Evolutionary conservation across 2,113 vertebrate genomes (phyloP).

Genomic region (Castor canadensis): DNA sequence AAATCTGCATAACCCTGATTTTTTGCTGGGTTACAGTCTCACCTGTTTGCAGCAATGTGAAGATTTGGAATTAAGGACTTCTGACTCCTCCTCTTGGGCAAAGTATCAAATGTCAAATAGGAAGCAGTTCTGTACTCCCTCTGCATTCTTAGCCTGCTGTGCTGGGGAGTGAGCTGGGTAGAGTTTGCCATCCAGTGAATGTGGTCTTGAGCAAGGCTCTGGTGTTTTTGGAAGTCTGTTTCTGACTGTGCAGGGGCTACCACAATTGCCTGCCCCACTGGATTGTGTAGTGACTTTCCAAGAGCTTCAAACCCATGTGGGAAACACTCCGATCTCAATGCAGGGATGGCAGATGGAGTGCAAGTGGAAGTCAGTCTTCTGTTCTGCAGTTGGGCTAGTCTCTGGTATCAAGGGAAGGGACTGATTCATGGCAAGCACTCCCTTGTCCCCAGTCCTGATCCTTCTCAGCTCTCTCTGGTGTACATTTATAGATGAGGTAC

Average conservation of each 20-base stretch:
- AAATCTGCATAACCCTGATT: too few species aligned
- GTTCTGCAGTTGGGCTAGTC: background rate
- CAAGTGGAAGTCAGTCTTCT: rapidly evolving
- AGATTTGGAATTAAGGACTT: too few species aligned
- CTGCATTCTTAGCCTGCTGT: too few species aligned
- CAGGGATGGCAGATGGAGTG: background rate
- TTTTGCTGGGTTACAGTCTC: too few species aligned
- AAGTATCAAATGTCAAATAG: too few species aligned
- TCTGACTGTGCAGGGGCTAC: background rate
- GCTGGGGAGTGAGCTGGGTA: background rate
- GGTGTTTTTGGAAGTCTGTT: background rate
- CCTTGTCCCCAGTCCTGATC: background rate
- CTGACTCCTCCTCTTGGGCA: too few species aligned
- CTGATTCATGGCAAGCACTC: background rate
- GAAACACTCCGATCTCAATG: background rate
- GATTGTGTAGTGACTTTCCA: background rate
- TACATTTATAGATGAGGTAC: background rate
- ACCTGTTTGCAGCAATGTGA: too few species aligned
- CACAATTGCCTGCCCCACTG: background rate
- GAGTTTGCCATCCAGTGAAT: background rate
- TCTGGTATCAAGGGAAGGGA: background rate
- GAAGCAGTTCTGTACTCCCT: too few species aligned
- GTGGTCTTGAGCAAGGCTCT: background rate
- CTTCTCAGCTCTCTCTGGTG: background rate
- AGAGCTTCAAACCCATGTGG: background rate